phyloP scores from a whole-genome alignment of 2,797 vertebrate genomes.

The Kryptopterus vitreolus region DNA sequence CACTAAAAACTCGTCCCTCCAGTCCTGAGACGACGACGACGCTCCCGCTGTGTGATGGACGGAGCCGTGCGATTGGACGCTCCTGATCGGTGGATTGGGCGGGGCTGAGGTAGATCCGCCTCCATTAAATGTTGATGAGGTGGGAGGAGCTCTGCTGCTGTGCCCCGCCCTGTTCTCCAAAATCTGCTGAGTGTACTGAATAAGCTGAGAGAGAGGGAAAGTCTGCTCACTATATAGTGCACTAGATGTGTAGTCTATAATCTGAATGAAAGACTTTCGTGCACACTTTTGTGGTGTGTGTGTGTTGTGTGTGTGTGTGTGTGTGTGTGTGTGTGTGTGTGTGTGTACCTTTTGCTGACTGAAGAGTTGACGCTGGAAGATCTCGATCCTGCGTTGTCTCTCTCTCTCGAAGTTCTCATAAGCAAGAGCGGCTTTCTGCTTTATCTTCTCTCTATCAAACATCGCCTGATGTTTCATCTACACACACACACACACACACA shows the following conservation, averaged over 20 bases:
- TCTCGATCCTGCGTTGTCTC: background rate
- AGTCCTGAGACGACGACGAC: background rate
- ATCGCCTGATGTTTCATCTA: slow-evolving; percentile 19
- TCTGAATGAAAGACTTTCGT: background rate
- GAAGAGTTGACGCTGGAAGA: background rate
- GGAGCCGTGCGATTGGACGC: background rate
- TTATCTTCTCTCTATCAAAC: background rate
- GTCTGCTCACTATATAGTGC: background rate
- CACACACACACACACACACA: background rate
- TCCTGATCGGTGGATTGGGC: background rate
- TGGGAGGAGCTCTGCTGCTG: background rate
- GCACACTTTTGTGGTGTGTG: background rate
- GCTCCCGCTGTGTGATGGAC: too few relatives aligned
- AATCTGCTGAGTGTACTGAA: slow-evolving; percentile 8
- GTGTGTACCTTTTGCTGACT: slow-evolving; percentile 18
- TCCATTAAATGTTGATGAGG: background rate
- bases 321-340: background rate
- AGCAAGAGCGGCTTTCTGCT: background rate
- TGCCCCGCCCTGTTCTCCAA: slow-evolving; percentile 4
- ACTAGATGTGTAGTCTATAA: background rate
- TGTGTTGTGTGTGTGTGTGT: slow-evolving; percentile 1
- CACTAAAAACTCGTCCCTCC: background rate
- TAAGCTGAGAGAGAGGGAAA: background rate
- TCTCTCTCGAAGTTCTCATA: background rate
- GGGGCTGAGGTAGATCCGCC: background rate